These are phyloP conservation scores for Saccostrea glomerata DNA, from an alignment of 1,140 invertebrate species.

Conservation along the genomic window DNA sequence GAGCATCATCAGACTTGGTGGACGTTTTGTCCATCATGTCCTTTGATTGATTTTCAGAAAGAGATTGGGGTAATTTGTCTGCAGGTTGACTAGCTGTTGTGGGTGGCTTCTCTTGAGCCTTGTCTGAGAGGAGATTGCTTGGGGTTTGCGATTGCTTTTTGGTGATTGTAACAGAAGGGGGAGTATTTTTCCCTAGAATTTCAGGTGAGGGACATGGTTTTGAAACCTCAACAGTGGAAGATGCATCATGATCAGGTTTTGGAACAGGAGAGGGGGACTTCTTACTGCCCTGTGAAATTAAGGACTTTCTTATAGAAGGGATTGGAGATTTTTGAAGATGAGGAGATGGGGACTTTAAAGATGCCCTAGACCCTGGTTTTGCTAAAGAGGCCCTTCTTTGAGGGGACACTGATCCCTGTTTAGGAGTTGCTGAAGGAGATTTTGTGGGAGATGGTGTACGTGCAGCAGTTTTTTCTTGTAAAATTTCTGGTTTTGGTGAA, in stretches of 20 bases:
- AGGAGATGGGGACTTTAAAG: not conserved
- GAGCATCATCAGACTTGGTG: not conserved
- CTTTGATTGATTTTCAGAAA: not conserved
- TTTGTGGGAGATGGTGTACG: conserved; percentile 1
- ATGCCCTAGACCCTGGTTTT: conserved; percentile 9
- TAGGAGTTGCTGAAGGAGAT: not conserved
- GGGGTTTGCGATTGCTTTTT: not conserved
- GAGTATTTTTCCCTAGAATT: conserved; percentile 31
- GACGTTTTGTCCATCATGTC: not conserved
- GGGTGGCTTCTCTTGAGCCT: not conserved
- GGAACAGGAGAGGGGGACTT: conserved; percentile 21
- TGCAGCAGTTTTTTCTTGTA: not conserved
- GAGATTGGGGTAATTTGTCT: not conserved
- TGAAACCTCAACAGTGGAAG: not conserved
- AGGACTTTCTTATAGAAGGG: not conserved
- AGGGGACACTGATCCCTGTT: not conserved
- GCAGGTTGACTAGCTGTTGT: not conserved
- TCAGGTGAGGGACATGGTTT: conserved; percentile 7
- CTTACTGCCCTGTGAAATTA: conserved; percentile 16
- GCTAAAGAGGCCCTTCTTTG: not conserved
- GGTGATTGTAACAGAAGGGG: conserved; percentile 15
- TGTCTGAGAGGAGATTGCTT: not conserved
- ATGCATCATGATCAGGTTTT: not conserved
- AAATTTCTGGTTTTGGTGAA: not conserved
- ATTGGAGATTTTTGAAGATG: not conserved